Conservation (phyloP, 2,888 invertebrate genomes). For the Chamaedrilus cognettii region DNA sequence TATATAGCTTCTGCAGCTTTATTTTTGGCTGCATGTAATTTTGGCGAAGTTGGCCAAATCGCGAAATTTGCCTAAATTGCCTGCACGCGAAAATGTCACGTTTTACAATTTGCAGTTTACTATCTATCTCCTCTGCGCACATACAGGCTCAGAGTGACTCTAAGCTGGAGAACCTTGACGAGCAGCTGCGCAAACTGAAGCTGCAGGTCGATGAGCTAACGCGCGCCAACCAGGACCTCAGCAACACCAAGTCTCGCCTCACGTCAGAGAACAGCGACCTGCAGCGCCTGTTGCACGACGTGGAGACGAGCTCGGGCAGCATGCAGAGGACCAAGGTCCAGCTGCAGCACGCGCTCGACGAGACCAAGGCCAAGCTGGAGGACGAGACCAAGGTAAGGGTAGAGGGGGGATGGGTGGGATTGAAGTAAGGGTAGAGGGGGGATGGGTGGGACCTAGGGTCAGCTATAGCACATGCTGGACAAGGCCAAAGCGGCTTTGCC, state of each 20-base stretch:
- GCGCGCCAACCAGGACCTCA: conserved; percentile 68
- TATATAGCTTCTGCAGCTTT: too few species aligned
- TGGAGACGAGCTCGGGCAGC: conserved; percentile 95
- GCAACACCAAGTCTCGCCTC: conserved; percentile 78
- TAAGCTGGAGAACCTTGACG: conserved; percentile 83
- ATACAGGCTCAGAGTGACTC: conserved; percentile 58
- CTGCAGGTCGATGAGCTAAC: conserved; percentile 85
- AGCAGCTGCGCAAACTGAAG: conserved; percentile 52
- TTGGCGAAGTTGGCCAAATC: too few species aligned
- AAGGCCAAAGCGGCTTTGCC: too few species aligned
- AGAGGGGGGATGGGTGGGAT: too few species aligned
- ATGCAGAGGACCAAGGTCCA: conserved; percentile 80
- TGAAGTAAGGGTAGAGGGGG: too few species aligned
- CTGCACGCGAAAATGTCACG: not conserved
- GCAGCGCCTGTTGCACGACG: conserved; percentile 80
- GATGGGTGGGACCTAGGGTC: too few species aligned
- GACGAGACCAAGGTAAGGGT: conserved; percentile 27
- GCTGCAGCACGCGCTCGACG: conserved; percentile 53
- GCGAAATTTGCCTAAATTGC: too few species aligned
- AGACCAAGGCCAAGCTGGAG: conserved; percentile 55
- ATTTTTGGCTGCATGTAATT: too few species aligned
- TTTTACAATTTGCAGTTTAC: not conserved
- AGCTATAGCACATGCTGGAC: too few species aligned
- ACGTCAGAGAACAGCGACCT: conserved; percentile 70
- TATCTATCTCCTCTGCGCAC: not conserved